Evolutionary conservation across 2,888 invertebrate species (phyloP).

Genomic region (Leucophora obtusa): DNA sequence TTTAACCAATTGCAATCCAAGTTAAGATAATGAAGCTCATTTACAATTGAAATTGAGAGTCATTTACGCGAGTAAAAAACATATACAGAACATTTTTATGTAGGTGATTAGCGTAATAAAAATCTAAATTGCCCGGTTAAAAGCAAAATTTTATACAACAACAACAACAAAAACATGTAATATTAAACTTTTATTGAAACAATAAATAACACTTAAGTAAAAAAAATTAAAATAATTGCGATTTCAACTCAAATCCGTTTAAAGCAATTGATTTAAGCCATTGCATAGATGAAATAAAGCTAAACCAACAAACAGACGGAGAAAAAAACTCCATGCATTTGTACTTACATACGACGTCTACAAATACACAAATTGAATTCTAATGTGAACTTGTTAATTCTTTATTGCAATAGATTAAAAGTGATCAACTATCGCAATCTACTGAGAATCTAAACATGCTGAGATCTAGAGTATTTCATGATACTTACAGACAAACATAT

Average conservation of each 20-base stretch:
- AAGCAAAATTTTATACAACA: constrained; percentile 43
- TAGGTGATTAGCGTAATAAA: constrained; percentile 59
- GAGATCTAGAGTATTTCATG: constrained; percentile 56
- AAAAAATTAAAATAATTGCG: constrained; percentile 3
- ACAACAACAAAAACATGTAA: constrained; percentile 24
- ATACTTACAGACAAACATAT: constrained; percentile 19
- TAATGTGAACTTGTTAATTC: constrained; percentile 64
- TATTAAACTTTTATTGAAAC: constrained; percentile 62
- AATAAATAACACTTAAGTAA: constrained; percentile 54
- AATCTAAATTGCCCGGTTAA: constrained; percentile 60
- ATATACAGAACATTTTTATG: constrained; percentile 55
- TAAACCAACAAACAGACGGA: constrained; percentile 17
- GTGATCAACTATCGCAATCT: constrained; percentile 47
- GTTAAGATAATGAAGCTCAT: constrained; percentile 40
- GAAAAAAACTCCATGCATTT: neutral
- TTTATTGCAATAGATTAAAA: constrained; percentile 59
- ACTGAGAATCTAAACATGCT: constrained; percentile 55
- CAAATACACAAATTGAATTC: constrained; percentile 63
- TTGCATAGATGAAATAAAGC: constrained; percentile 19
- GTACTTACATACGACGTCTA: constrained; percentile 19
- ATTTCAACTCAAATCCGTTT: constrained; percentile 56
- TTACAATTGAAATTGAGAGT: constrained; percentile 9
- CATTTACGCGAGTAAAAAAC: neutral
- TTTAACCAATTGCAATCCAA: constrained; percentile 34
- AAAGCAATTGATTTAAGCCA: constrained; percentile 45